phyloP scores from a whole-genome alignment of 1,140 invertebrate genomes.

The Drosophila eugracilis region DNA sequence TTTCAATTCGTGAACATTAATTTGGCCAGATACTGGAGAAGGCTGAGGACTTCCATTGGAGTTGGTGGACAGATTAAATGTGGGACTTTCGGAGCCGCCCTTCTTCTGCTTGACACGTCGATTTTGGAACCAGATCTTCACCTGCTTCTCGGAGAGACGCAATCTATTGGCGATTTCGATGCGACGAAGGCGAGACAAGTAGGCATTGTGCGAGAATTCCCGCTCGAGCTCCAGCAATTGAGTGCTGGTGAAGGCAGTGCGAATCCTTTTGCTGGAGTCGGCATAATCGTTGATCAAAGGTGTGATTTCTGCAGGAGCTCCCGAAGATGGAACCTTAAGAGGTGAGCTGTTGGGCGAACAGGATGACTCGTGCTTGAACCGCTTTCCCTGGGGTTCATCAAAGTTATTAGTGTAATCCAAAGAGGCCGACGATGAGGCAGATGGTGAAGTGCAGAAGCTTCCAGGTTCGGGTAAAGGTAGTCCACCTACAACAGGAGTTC shows the following conservation, averaged over 20 bases:
- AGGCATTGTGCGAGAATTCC: conserved; percentile 96
- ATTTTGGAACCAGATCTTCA: conserved; percentile 98
- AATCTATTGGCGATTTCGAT: conserved; percentile 97
- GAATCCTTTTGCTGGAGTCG: conserved; percentile 90
- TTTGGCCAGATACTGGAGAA: conserved; percentile 34
- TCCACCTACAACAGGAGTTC: conserved; percentile 17
- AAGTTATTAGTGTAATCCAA: conserved; percentile 54
- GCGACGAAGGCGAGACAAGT: conserved; percentile 93
- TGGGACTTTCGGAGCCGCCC: conserved; percentile 87
- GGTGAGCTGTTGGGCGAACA: conserved; percentile 80
- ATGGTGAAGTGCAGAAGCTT: conserved; percentile 76
- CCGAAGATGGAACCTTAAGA: conserved; percentile 85
- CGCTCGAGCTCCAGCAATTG: conserved; percentile 96
- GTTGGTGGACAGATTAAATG: conserved; percentile 71
- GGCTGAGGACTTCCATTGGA: conserved; percentile 58
- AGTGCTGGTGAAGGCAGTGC: conserved; percentile 97
- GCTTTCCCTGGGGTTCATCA: conserved; percentile 67
- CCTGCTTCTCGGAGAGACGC: conserved; percentile 96
- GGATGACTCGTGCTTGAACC: conserved; percentile 74
- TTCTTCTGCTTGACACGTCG: conserved; percentile 96
- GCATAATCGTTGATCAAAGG: conserved; percentile 85
- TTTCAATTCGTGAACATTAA: conserved; percentile 49
- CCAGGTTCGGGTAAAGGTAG: conserved; percentile 58
- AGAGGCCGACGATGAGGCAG: conserved; percentile 71
- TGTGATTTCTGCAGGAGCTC: conserved; percentile 86